Percentiles rank a stretch among this genome's conserved stretches.
phyloP scores from a whole-genome alignment of 2,113 vertebrate genomes.

The Cisticola juncidis region DNA sequence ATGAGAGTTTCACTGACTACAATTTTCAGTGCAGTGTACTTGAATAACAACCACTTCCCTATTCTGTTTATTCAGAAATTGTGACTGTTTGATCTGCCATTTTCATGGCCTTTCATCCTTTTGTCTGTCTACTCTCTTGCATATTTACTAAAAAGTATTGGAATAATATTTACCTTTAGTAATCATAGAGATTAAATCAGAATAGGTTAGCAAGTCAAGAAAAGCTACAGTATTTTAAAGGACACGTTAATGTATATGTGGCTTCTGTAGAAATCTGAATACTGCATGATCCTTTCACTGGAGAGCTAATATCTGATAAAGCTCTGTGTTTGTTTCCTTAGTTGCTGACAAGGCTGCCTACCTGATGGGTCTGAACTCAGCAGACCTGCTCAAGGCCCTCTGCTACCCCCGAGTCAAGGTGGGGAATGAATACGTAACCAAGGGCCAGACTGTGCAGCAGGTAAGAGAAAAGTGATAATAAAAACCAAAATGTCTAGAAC shows the following conservation, averaged over 20 bases:
- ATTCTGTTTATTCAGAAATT: background rate
- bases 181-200: background rate
- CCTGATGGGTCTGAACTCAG: constrained; percentile 56
- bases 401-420: constrained; percentile 50
- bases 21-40: background rate
- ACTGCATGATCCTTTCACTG: background rate
- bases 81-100: background rate
- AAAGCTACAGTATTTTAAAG: background rate
- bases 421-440: constrained; percentile 48
- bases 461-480: background rate
- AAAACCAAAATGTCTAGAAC: background rate
- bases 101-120: background rate
- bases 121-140: background rate
- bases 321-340: background rate
- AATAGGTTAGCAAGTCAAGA: background rate
- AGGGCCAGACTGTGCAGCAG: constrained; percentile 47
- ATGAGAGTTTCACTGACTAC: background rate
- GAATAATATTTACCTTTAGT: background rate
- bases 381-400: constrained; percentile 44
- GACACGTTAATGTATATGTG: fast-evolving
- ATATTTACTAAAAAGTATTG: background rate
- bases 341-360: constrained; percentile 62
- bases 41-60: background rate
- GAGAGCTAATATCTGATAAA: background rate
- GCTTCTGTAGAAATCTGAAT: background rate